Percentiles rank a stretch among this genome's conserved stretches.
Evolutionary conservation across 2,888 invertebrate genomes (phyloP).

Genomic region (Entomobrya multifasciata): DNA sequence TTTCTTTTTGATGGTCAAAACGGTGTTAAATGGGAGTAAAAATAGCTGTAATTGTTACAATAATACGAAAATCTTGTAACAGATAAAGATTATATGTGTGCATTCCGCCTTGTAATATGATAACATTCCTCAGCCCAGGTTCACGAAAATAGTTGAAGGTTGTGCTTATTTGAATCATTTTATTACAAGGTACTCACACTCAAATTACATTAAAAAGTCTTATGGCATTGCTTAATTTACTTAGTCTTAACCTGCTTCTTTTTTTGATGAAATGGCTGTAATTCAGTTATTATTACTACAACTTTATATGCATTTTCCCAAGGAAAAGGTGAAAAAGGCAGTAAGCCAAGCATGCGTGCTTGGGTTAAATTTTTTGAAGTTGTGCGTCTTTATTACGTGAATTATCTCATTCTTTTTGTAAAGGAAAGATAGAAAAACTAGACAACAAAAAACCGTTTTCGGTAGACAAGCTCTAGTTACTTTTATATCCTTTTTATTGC

Average conservation of each 20-base stretch:
- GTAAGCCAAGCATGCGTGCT: conserved; percentile 54
- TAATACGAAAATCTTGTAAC: too few relatives aligned
- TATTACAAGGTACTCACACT: conserved; percentile 20
- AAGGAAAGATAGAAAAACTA: conserved; percentile 12
- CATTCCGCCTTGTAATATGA: not conserved
- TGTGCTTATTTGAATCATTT: conserved; percentile 9
- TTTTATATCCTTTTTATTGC: conserved; percentile 54
- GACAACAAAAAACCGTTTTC: conserved; percentile 59
- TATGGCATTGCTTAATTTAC: conserved; percentile 41
- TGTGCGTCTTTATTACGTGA: not conserved
- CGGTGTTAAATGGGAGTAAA: conserved; percentile 56
- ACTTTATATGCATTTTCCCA: not conserved
- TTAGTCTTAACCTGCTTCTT: conserved; percentile 32
- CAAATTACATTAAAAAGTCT: conserved; percentile 20
- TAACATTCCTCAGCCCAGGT: conserved; percentile 2
- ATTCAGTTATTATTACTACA: not conserved
- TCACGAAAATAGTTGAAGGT: not conserved
- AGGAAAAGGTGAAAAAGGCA: conserved; percentile 60
- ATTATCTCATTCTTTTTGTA: not conserved
- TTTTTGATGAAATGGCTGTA: conserved; percentile 3
- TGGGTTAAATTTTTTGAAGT: conserved; percentile 33
- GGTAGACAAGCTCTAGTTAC: conserved; percentile 69
- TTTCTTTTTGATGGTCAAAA: conserved; percentile 26
- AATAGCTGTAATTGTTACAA: conserved; percentile 58
- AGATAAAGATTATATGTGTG: not conserved